These are phyloP conservation scores for Parazoanthus darwini DNA, from an alignment of 92 coral and sea anemone genomes.

Conservation along the genomic window DNA sequence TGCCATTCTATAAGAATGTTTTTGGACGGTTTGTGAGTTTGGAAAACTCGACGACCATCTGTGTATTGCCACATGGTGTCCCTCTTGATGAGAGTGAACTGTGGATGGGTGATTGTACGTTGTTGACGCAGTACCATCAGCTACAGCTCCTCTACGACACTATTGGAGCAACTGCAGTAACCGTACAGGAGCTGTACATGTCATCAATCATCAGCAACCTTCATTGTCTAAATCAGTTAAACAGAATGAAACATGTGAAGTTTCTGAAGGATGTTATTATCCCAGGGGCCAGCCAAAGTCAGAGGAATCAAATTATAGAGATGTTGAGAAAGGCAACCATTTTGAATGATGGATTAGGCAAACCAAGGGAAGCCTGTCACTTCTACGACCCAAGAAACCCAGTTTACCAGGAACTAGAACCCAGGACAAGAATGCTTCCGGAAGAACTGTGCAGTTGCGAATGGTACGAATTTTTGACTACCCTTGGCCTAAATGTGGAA, in stretches of 20 bases:
- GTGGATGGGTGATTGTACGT: neutral
- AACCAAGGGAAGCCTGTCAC: slow-evolving; percentile 52
- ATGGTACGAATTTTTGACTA: slow-evolving; percentile 62
- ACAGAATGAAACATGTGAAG: slow-evolving; percentile 56
- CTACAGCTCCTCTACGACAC: neutral
- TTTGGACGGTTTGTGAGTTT: slow-evolving; percentile 30
- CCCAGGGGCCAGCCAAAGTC: neutral
- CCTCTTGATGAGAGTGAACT: slow-evolving; percentile 19
- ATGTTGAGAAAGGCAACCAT: slow-evolving; percentile 57
- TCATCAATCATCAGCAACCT: slow-evolving; percentile 64
- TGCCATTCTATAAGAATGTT: slow-evolving; percentile 43
- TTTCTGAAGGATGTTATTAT: slow-evolving; percentile 38
- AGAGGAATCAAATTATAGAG: slow-evolving; percentile 18
- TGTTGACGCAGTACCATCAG: neutral
- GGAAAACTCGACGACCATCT: slow-evolving; percentile 18
- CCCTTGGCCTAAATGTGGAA: slow-evolving; percentile 60
- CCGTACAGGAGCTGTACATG: slow-evolving; percentile 59
- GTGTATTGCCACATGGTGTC: slow-evolving; percentile 40
- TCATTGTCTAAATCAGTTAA: slow-evolving; percentile 43
- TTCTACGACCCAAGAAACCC: slow-evolving; percentile 68
- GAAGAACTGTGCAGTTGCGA: slow-evolving; percentile 51
- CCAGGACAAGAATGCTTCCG: slow-evolving; percentile 56
- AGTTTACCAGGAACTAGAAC: slow-evolving; percentile 67
- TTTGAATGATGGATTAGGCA: slow-evolving; percentile 51
- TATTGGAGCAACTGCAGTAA: slow-evolving; percentile 44